Percentiles rank a stretch among this genome's conserved stretches.
These are phyloP conservation scores for Andricus grossulariae DNA, from an alignment of 1,140 invertebrate species.

Conservation along the genomic window DNA sequence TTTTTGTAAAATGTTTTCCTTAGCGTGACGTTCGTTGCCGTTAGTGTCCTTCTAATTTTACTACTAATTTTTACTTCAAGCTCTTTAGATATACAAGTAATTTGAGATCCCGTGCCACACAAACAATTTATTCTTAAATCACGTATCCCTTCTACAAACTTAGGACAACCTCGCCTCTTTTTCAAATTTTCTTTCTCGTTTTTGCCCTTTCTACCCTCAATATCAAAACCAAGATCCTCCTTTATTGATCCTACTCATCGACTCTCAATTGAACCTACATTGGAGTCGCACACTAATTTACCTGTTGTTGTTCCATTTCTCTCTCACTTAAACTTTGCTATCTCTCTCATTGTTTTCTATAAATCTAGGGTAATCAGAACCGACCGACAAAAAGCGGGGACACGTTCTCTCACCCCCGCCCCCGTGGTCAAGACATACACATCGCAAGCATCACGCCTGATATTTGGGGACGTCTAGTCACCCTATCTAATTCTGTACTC, in stretches of 20 bases:
- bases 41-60: background rate
- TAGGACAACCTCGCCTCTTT: background rate
- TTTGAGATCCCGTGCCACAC: background rate
- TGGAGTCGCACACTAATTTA: background rate
- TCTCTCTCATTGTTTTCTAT: background rate
- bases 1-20: background rate
- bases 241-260: background rate
- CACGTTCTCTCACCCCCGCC: too few relatives aligned
- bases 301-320: too few relatives aligned
- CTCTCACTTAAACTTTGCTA: background rate
- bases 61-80: background rate
- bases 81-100: background rate
- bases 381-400: too few relatives aligned
- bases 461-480: too few relatives aligned
- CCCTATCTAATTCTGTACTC: background rate
- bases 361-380: too few relatives aligned
- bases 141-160: background rate
- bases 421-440: too few relatives aligned
- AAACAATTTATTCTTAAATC: background rate
- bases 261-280: slow-evolving; percentile 1
- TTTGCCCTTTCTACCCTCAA: background rate
- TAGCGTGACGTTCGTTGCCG: background rate
- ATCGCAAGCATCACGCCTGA: too few relatives aligned
- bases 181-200: background rate
- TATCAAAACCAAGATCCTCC: background rate